Percentiles rank a stretch among this genome's conserved stretches.
Evolutionary conservation across 2,888 invertebrate genomes (phyloP).

Genomic region (Eupithecia subfuscata): DNA sequence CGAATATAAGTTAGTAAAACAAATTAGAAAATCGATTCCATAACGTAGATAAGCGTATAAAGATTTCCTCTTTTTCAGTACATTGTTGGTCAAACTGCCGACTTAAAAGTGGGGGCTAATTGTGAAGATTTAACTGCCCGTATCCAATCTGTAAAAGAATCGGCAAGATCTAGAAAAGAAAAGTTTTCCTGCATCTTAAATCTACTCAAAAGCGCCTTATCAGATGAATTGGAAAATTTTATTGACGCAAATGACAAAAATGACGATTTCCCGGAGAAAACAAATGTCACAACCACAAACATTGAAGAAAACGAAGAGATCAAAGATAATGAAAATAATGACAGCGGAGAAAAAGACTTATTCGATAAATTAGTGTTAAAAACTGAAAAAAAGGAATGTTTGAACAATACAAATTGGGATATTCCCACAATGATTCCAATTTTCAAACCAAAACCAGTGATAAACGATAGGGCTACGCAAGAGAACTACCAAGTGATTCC

Average conservation of each 20-base stretch:
- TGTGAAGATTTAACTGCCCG: constrained; percentile 35
- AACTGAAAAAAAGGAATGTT: constrained; percentile 35
- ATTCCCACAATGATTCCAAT: constrained; percentile 37
- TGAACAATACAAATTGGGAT: constrained; percentile 29
- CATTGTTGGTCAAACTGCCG: constrained; percentile 4
- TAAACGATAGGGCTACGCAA: constrained; percentile 18
- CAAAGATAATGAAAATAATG: constrained; percentile 20
- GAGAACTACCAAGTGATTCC: not conserved
- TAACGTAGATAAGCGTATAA: not conserved
- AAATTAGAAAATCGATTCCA: not conserved
- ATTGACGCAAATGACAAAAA: not conserved
- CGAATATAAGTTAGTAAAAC: not conserved
- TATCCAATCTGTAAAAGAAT: constrained; percentile 42
- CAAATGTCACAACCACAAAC: not conserved
- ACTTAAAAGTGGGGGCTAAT: constrained; percentile 17
- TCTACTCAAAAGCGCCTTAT: constrained; percentile 46
- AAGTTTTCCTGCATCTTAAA: constrained; percentile 47
- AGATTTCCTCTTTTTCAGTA: constrained; percentile 20
- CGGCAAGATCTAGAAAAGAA: constrained; percentile 44
- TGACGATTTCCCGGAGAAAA: not conserved
- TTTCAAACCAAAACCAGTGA: constrained; percentile 36
- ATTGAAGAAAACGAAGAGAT: not conserved
- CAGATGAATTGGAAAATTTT: constrained; percentile 41
- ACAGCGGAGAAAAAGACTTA: constrained; percentile 20
- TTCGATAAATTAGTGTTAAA: constrained; percentile 38